Percentiles rank a stretch among this genome's conserved stretches.
These are phyloP conservation scores for Hemichromis elongatus DNA, from an alignment of 2,113 vertebrate species.

Conservation along the genomic window DNA sequence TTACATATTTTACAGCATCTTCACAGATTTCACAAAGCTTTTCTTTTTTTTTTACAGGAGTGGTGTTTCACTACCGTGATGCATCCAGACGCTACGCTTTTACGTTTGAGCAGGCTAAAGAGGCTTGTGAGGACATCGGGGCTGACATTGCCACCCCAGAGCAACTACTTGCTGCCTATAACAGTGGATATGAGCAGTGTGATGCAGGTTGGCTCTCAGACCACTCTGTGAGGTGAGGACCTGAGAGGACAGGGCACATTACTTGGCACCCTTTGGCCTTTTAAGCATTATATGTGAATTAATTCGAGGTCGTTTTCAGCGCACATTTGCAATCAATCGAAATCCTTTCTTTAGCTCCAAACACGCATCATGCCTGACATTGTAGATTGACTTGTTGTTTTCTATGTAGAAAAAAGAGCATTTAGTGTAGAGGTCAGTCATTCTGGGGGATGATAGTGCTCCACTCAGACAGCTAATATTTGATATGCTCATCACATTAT, in stretches of 20 bases:
- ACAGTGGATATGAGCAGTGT: conserved; percentile 88
- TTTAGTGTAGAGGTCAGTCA: not conserved
- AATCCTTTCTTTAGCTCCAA: not conserved
- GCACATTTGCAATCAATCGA: not conserved
- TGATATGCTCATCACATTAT: not conserved
- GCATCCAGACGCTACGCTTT: conserved; percentile 84
- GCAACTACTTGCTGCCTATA: conserved; percentile 87
- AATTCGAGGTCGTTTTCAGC: not conserved
- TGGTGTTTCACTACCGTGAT: conserved; percentile 91
- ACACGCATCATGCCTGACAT: not conserved
- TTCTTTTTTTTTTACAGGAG: conserved; percentile 71
- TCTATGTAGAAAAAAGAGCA: not conserved
- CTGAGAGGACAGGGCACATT: not conserved
- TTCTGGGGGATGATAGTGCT: not conserved
- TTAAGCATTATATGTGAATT: not conserved
- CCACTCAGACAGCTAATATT: not conserved
- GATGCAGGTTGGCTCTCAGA: conserved; percentile 92
- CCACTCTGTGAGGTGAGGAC: conserved; percentile 84
- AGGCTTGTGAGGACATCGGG: conserved; percentile 81
- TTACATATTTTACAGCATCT: not conserved
- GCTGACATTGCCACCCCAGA: conserved; percentile 86
- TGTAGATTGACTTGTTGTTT: not conserved
- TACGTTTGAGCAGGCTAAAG: conserved; percentile 78
- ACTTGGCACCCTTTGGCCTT: not conserved
- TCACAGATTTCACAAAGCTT: not conserved